Conservation (phyloP, 2,113 vertebrate species). For the Oncorhynchus clarkii region DNA sequence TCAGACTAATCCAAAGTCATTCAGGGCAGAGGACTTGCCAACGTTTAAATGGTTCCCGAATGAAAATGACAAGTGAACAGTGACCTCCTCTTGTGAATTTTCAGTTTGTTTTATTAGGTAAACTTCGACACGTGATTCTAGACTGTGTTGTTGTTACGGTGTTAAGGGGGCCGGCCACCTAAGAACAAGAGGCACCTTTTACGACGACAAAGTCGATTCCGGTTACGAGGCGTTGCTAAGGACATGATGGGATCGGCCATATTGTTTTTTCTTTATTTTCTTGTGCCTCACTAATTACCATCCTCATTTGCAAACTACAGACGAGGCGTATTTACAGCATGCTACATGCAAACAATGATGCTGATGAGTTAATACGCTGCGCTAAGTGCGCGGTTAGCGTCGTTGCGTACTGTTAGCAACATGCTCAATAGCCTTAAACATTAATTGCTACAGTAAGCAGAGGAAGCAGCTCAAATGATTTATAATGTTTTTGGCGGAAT, state of each 20-base stretch:
- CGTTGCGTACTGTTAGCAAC: constrained; percentile 57
- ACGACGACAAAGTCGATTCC: constrained; percentile 3
- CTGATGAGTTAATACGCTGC: constrained; percentile 58
- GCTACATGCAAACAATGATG: constrained; percentile 45
- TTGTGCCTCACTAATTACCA: constrained; percentile 35
- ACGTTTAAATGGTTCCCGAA: constrained; percentile 23
- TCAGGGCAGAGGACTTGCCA: constrained; percentile 26
- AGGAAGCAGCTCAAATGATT: constrained; percentile 59
- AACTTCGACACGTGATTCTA: constrained; percentile 19
- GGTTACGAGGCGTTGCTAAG: neutral
- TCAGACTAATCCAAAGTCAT: constrained; percentile 38
- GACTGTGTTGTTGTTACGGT: neutral
- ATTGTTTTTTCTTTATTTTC: neutral
- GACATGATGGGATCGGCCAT: constrained; percentile 6
- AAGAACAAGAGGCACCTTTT: neutral
- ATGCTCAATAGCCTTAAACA: constrained; percentile 54
- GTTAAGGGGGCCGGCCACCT: neutral
- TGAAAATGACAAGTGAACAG: constrained; percentile 28
- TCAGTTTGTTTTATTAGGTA: constrained; percentile 16
- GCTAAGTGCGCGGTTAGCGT: constrained; percentile 56
- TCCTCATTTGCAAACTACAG: constrained; percentile 55
- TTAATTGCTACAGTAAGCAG: constrained; percentile 64
- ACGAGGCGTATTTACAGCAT: constrained; percentile 42
- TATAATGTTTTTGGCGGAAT: constrained; percentile 52
- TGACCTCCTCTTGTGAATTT: constrained; percentile 6